Conservation (phyloP, 1,140 invertebrate species). For the Drosophila pallidifrons region DNA sequence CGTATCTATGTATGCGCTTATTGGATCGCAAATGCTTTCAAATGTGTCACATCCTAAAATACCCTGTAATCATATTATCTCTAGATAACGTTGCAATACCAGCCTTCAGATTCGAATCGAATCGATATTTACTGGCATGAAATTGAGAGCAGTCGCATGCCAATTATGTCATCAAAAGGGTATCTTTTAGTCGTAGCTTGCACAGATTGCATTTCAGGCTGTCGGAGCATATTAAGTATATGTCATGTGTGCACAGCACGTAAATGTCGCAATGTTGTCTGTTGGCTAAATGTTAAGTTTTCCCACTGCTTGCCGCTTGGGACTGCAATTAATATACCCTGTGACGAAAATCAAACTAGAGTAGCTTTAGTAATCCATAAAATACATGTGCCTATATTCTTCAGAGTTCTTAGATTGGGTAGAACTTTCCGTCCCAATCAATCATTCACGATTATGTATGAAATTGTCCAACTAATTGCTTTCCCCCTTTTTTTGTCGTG, state of each 20-base stretch:
- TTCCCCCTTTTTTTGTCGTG: no score
- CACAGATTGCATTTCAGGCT: background rate
- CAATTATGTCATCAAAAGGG: background rate
- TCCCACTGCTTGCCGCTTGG: background rate
- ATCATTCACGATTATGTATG: no score
- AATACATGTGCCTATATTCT: no score
- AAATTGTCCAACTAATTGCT: no score
- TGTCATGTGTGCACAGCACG: slow-evolving; percentile 13
- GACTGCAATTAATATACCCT: background rate
- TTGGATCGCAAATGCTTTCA: slow-evolving; percentile 40
- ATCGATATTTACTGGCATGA: background rate
- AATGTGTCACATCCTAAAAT: slow-evolving; percentile 14
- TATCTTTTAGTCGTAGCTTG: background rate
- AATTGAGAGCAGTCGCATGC: background rate
- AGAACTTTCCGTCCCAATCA: no score
- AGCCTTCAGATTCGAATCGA: background rate
- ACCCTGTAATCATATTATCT: background rate
- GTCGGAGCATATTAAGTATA: slow-evolving; percentile 5
- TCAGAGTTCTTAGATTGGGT: no score
- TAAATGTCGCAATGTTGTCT: slow-evolving; percentile 14
- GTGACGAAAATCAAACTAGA: background rate
- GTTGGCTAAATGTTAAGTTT: slow-evolving; percentile 3
- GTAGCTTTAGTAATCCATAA: no score
- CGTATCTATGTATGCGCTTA: slow-evolving; percentile 7
- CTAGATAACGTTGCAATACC: background rate